Evolutionary conservation across 2,888 invertebrate genomes (phyloP).

Genomic region (Leucophora obtusa): DNA sequence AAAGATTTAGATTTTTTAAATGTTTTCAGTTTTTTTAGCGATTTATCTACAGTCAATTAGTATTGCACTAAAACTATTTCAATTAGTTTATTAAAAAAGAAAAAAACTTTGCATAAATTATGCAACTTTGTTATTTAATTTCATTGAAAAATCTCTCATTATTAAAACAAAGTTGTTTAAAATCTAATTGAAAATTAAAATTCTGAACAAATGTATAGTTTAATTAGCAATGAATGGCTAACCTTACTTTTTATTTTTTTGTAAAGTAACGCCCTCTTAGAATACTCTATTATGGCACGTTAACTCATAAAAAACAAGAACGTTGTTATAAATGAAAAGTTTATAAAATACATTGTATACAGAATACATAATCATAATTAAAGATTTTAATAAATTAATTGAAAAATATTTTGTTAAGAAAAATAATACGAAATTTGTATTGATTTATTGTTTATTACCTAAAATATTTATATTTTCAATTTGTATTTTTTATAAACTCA

Average conservation of each 20-base stretch:
- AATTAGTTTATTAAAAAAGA: background rate
- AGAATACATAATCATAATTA: background rate
- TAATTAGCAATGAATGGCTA: background rate
- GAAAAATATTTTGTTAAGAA: background rate
- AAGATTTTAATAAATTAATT: conserved; percentile 1
- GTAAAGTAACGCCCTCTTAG: background rate
- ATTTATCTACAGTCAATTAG: no score
- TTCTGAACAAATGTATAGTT: background rate
- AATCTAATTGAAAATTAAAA: background rate
- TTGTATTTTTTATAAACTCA: background rate
- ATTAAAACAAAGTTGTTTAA: background rate
- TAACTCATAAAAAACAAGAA: background rate
- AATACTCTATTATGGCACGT: background rate
- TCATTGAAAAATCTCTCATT: background rate
- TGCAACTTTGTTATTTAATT: background rate
- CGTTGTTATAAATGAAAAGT: no score
- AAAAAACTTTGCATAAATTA: background rate
- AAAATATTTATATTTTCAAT: background rate
- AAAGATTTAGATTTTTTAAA: no score
- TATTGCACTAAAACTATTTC: no score
- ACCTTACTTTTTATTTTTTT: conserved; percentile 5
- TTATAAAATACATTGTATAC: background rate
- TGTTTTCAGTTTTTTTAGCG: no score
- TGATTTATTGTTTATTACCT: conserved; percentile 5
- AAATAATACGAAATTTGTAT: background rate